Evolutionary conservation across 2,888 invertebrate species (phyloP), one percentile per base, ranked within the genome.

Genomic region (Erynnis tages): DNA sequence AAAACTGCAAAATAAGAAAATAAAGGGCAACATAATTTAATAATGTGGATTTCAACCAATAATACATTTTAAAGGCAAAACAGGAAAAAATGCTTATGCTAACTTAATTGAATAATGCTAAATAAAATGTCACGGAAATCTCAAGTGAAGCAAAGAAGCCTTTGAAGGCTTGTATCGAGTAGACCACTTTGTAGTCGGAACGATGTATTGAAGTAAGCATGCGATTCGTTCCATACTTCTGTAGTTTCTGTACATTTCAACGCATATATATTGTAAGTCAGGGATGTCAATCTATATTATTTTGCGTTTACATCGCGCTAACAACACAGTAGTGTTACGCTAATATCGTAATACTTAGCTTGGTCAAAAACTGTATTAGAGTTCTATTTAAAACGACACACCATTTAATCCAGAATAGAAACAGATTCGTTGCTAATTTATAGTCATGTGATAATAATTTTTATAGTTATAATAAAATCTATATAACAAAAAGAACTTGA

Each of bases 171-270:
- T 16, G 16, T 23, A 25, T 43, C 13, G 8, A 35, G 27, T 14
- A 35, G 16, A 6, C 47, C 27, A 50, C 49, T 43, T 41, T 48
- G 40, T 48, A 49, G 40, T 11, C 13, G 16, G 34, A 45, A 14
- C n/a, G 41, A 16, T 17, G 41, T 10, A 41, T 25, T 23, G 34
- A 41, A 49, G 25, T 35, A 25, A 30, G 37, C 29, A 16, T 19
- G 38, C 21, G 19, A 41, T 41, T 29, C 34, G 35, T 25, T 50
- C 29, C 10, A 50, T 19, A 50, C n/a, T 37, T 43, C 1, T 43
- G 10, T 16, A 40, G 43, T 6, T 37, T 43, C 1, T 43, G 10
- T 16, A 40, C 11, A 13, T 41, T 49, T 27, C 10, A 8, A 50
- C 10, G 29, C 43, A 5, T 2, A 25, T 2, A 43, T 43, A 43